A percentile compares a stretch with the other conserved stretches of the same genome.
These are phyloP conservation scores for Pasiphila rectangulata DNA, from an alignment of 2,888 invertebrate species.

Conservation along the genomic window DNA sequence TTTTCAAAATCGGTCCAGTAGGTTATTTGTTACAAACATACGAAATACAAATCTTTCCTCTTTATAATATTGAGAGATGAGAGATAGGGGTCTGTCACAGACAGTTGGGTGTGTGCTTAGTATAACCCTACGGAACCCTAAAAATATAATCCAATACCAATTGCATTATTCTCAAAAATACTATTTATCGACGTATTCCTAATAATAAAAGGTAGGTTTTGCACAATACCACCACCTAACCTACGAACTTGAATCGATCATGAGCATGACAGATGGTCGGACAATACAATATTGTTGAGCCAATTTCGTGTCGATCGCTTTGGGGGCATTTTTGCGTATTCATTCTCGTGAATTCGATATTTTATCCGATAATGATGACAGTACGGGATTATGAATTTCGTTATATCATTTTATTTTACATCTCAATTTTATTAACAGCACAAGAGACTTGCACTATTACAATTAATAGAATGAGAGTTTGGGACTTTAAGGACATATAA, in stretches of 20 bases:
- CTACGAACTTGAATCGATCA: conserved; percentile 65
- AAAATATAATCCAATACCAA: no score
- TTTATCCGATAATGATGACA: conserved; percentile 55
- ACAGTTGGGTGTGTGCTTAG: no score
- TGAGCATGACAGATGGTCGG: conserved; percentile 69
- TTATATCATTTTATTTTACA: conserved; percentile 28
- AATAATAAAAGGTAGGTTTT: conserved; percentile 58
- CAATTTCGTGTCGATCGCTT: conserved; percentile 60
- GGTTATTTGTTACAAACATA: no score
- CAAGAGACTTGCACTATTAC: no score
- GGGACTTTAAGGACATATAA: no score
- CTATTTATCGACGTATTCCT: conserved; percentile 55
- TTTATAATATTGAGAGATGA: no score
- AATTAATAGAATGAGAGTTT: no score
- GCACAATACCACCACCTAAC: conserved; percentile 57
- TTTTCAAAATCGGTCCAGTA: no score
- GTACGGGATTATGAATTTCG: conserved; percentile 37
- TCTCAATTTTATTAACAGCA: no score
- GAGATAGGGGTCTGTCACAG: no score
- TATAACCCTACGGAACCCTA: no score
- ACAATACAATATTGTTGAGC: conserved; percentile 66
- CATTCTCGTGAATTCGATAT: conserved; percentile 48
- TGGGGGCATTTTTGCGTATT: conserved; percentile 70
- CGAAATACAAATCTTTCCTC: no score
- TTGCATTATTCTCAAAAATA: conserved; percentile 60